Evolutionary conservation across 2,888 invertebrate genomes (phyloP).

Genomic region (Sesia bembeciformis): DNA sequence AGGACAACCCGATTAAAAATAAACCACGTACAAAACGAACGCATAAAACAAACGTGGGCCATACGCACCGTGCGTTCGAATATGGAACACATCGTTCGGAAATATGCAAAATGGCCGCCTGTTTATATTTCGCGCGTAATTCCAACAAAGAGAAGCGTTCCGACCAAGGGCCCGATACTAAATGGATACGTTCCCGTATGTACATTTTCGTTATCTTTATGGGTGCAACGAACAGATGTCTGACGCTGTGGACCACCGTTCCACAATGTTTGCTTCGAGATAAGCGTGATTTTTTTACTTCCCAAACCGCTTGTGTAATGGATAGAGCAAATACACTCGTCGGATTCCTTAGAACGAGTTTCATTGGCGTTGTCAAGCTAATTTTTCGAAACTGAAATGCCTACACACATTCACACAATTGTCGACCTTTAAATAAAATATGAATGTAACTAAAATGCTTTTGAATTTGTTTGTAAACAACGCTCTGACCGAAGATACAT

Average conservation of each 20-base stretch:
- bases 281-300: conserved; percentile 72
- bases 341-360: conserved; percentile 44
- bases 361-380: conserved; percentile 48
- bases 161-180: conserved; percentile 48
- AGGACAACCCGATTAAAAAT: conserved; percentile 72
- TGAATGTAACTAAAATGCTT: neutral
- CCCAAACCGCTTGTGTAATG: conserved; percentile 62
- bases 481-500: conserved; percentile 9
- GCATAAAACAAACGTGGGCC: conserved; percentile 54
- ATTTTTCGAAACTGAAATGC: conserved; percentile 18
- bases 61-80: conserved; percentile 66
- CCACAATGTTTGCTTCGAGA: conserved; percentile 56
- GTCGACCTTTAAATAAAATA: neutral
- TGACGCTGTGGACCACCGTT: conserved; percentile 54
- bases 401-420: neutral
- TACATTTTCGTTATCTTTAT: conserved; percentile 68
- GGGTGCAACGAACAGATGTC: conserved; percentile 73
- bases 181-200: conserved; percentile 60
- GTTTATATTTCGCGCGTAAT: conserved; percentile 59
- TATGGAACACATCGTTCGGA: conserved; percentile 68
- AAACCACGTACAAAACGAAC: conserved; percentile 68
- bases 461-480: conserved; percentile 57
- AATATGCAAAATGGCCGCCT: conserved; percentile 65
- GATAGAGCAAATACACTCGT: conserved; percentile 52
- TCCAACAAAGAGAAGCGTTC: conserved; percentile 41